Conservation (phyloP, 37 sponge, comb jelly and placozoan species). For the Dysidea cf. avara region DNA sequence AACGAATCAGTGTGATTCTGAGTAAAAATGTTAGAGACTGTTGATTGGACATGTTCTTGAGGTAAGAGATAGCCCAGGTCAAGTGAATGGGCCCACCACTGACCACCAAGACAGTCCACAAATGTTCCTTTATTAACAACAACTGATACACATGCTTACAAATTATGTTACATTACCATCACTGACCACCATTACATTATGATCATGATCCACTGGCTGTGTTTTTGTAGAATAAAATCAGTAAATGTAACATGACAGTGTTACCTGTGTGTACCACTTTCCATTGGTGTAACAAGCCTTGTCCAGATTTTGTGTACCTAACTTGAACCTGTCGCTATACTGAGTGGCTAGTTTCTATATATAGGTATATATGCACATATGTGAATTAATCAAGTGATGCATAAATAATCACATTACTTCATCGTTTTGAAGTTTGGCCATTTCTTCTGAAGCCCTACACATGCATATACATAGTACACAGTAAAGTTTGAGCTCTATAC, state of each 20-base stretch:
- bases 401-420: not conserved
- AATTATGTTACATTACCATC: constrained; percentile 18
- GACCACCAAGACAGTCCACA: constrained; percentile 12
- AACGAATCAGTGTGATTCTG: constrained; percentile 7
- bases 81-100: constrained; percentile 20
- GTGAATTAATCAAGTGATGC: too few species aligned
- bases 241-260: too few species aligned
- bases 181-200: not conserved
- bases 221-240: too few species aligned
- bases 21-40: not conserved
- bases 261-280: constrained; percentile 29
- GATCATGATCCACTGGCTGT: not conserved
- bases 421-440: constrained; percentile 29
- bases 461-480: not conserved
- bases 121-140: too few species aligned
- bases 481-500: constrained; percentile 1
- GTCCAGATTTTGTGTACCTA: constrained; percentile 8
- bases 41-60: constrained; percentile 7
- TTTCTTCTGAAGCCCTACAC: constrained; percentile 29
- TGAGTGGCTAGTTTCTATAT: not conserved
- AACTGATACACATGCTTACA: too few species aligned
- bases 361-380: too few species aligned
- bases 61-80: constrained; percentile 18
- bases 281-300: constrained; percentile 10
- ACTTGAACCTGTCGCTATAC: constrained; percentile 9